phyloP scores from a whole-genome alignment of 2,113 vertebrate genomes.

The Alosa alosa region DNA sequence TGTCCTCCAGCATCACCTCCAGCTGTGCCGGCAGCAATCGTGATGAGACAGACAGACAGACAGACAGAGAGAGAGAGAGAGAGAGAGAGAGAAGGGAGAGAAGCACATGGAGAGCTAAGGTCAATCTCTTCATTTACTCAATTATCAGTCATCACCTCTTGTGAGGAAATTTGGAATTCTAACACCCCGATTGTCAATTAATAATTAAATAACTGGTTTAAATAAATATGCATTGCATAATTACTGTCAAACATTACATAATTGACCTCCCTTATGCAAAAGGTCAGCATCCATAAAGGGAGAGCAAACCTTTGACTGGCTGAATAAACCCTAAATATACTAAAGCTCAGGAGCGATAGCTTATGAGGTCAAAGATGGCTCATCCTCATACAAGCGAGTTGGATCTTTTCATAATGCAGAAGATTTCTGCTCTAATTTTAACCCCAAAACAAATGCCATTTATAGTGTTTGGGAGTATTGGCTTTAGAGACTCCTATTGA shows the following conservation, averaged over 20 bases:
- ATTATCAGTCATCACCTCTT: not conserved
- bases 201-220: not conserved
- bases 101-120: not conserved
- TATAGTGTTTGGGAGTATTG: not conserved
- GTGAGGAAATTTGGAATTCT: not conserved
- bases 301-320: not conserved
- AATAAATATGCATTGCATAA: not conserved
- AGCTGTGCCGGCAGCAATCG: slow-evolving; percentile 72
- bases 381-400: not conserved
- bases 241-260: not conserved
- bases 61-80: slow-evolving; percentile 2
- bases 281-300: not conserved
- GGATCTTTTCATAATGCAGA: not conserved
- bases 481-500: not conserved
- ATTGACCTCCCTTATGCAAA: not conserved
- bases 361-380: not conserved
- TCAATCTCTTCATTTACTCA: not conserved
- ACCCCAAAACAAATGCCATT: not conserved
- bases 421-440: not conserved
- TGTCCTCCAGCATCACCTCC: slow-evolving; percentile 98
- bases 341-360: not conserved
- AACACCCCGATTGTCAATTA: not conserved
- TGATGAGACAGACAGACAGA: not conserved
- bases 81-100: not conserved
- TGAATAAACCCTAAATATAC: not conserved